phyloP scores from a whole-genome alignment of 2,797 vertebrate genomes.

The Arvicola amphibius region DNA sequence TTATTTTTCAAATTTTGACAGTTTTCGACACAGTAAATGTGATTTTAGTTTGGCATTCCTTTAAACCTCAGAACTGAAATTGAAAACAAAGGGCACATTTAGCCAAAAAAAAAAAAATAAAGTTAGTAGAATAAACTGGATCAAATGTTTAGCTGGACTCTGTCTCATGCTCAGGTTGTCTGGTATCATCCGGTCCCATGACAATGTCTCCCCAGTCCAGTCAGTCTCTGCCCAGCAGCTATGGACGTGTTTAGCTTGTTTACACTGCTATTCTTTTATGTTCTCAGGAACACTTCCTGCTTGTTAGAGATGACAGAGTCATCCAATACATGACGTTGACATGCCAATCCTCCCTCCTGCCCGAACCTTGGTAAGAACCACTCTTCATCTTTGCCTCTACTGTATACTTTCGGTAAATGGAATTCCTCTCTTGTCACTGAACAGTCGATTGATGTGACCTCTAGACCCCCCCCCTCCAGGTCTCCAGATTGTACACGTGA shows the following conservation, averaged over 20 bases:
- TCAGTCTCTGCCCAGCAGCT: not conserved
- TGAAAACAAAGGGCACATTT: conserved; percentile 37
- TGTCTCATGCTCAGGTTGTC: not conserved
- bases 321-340: not conserved
- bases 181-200: not conserved
- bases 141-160: not conserved
- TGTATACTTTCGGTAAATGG: not conserved
- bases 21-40: not conserved
- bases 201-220: not conserved
- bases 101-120: not conserved
- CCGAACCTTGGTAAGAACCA: not conserved
- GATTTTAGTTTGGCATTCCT: not conserved
- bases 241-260: not conserved
- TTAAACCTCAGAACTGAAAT: not conserved
- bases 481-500: not conserved
- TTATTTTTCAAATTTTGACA: not conserved
- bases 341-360: not conserved
- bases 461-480: not conserved
- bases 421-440: not conserved
- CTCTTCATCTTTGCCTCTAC: not conserved
- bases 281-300: not conserved
- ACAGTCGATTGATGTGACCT: not conserved
- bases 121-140: not conserved
- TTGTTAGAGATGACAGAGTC: not conserved
- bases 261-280: not conserved